Base-by-base conservation (phyloP, 2,797 vertebrate genomes). In the Allobates femoralis region DNA sequence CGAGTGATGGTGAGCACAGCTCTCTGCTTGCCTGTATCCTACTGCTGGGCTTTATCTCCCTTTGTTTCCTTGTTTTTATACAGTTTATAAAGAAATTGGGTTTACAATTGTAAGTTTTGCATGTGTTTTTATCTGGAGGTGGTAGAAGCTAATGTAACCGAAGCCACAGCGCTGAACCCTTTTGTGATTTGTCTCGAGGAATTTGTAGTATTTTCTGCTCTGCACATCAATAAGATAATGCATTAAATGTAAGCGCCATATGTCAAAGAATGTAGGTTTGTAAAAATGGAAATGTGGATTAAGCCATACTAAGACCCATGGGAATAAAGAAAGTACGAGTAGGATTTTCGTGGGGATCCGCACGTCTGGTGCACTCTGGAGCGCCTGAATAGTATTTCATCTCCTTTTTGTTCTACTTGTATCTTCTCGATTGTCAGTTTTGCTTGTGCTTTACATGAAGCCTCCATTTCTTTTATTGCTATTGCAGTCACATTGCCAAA, bases 11-110 rank as follows among this genome's bases (percentile, higher is more conserved):
- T 32, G 55, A 88, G 67, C 32, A 23, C 46, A 16, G 58, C 62
- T 79, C 19, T 64, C 18, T 62, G 66, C 75, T 26, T 69, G 51
- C 32, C 34, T 83, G 62, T 78, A 78, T 56, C 81, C 71, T 60
- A 87, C 37, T 69, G 75, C 53, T 41, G 18, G 14, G 28, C 30
- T 51, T 55, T 28, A 0, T 30, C 30, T 66, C 78, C 34, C 14
- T 19, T 26, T 71, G 55, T 55, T 67, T 64, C 16, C 62, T 56
- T 73, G 8, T 5, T 74, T n/a, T 50, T 5, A 12, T 41, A 32
- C 30, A 71, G 34, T 23, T 41, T 15, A 3, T 1, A 32, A 41
- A 23, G 5, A 71, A 41, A 69, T 58, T 41, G 30, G 15, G 8
- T 37, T 23, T 37, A 37, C 3, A 41, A 32, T 71, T 26, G 26